Conservation (phyloP, 2,113 vertebrate species). For the Porphyrio hochstetteri region DNA sequence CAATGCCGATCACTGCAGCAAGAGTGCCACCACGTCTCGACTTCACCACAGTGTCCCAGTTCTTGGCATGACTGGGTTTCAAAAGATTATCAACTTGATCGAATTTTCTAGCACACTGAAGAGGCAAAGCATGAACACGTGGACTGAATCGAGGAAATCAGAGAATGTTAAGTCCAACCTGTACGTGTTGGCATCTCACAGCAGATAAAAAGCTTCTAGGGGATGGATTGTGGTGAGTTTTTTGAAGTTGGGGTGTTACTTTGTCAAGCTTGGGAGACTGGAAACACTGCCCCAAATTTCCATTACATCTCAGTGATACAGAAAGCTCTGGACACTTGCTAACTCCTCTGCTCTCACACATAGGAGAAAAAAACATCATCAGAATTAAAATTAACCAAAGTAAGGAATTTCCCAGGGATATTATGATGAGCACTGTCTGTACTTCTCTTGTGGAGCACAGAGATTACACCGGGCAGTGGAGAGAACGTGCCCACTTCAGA, state of each 20-base stretch:
- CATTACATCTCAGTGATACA: not conserved
- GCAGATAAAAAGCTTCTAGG: not conserved
- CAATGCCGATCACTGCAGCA: rapidly evolving
- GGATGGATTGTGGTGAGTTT: not conserved
- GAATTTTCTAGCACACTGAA: not conserved
- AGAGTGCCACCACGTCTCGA: not conserved
- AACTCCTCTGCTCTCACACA: not conserved
- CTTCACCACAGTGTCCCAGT: not conserved
- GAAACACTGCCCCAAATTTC: not conserved
- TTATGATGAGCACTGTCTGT: not conserved
- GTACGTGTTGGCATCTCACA: rapidly evolving
- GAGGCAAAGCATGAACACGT: not conserved
- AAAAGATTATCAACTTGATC: not conserved
- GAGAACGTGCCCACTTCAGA: not conserved
- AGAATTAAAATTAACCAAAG: not conserved
- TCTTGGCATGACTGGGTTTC: not conserved
- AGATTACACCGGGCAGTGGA: not conserved
- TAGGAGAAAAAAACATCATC: not conserved
- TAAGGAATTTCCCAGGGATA: not conserved
- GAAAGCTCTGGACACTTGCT: not conserved
- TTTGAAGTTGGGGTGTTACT: not conserved
- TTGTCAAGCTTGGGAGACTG: not conserved
- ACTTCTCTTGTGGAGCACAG: not conserved
- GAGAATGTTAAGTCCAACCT: not conserved
- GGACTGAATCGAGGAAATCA: not conserved